Conservation (phyloP, 2,888 invertebrate genomes). For the Mythimna loreyi region DNA sequence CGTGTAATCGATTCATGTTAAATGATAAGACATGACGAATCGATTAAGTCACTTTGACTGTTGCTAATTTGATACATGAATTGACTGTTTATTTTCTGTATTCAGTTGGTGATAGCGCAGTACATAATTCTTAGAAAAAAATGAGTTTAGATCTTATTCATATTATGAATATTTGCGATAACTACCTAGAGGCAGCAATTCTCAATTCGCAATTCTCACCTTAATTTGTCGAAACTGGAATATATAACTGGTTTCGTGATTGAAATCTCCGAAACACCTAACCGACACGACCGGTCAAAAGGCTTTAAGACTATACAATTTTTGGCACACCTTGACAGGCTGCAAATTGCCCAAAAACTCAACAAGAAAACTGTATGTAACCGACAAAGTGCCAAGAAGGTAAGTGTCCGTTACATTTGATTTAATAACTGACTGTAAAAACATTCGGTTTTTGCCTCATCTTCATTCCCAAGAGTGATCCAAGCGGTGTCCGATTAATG, state of each 20-base stretch:
- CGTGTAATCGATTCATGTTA: slow-evolving; percentile 58
- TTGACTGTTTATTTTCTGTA: slow-evolving; percentile 45
- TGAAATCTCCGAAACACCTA: not conserved
- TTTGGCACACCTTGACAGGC: slow-evolving; percentile 2
- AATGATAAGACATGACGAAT: slow-evolving; percentile 58
- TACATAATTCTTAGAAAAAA: slow-evolving; percentile 28
- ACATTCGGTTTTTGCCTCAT: slow-evolving; percentile 64
- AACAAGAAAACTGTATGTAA: slow-evolving; percentile 10
- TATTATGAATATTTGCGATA: slow-evolving; percentile 1
- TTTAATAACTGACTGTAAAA: slow-evolving; percentile 42
- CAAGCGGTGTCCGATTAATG: slow-evolving; percentile 83
- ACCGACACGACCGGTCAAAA: not conserved
- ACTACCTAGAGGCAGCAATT: not conserved
- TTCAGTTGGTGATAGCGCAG: slow-evolving; percentile 14
- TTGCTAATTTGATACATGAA: slow-evolving; percentile 56
- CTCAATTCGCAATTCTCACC: not conserved
- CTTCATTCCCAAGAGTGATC: slow-evolving; percentile 64
- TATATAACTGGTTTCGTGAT: not conserved
- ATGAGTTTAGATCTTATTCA: slow-evolving; percentile 15
- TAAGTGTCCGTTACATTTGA: slow-evolving; percentile 37
- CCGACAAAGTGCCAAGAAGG: slow-evolving; percentile 10
- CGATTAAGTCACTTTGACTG: slow-evolving; percentile 42
- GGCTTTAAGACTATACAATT: not conserved
- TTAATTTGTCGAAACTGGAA: not conserved
- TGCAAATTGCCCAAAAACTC: not conserved